Base-by-base conservation (phyloP, 2,113 vertebrate species). In the Corythaeola cristata region DNA sequence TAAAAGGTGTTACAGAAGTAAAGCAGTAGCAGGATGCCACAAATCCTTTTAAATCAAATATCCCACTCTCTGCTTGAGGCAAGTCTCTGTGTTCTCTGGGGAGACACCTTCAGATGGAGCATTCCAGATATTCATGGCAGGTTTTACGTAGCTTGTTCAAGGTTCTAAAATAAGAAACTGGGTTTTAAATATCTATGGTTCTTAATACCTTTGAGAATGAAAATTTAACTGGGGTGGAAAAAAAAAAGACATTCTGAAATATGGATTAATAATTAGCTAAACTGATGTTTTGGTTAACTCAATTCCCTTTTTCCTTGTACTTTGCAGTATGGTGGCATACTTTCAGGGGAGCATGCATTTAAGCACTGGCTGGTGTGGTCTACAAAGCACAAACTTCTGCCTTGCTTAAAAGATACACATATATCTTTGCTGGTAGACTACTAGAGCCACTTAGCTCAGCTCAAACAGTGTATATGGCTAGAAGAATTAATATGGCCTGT, bases 1-100 rank as follows among this genome's bases (percentile, higher is more conserved):
- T 71, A 37, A 77, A 86, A 94, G 86, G 75, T 94, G 80, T 71
- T 89, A 53, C 7, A 76, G 64, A 96, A 89, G 85, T 26, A 92
- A 90, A 92, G 79, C 86, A 88, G 68, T 55, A 77, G 76, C 72
- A 80, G 63, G 78, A 80, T 88, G 41, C 58, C 83, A 86, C 82
- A 73, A 83, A 72, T 68, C 81, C 71, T 85, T 85, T 80, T 39
- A 85, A 72, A 85, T 66, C 32, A 71, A 90, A 66, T 59, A 59
- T 10, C 7, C 32, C 4, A 39, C 35, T 76, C 53, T 53, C 85
- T 88, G 58, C 82, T 85, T 30, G 27, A 83, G 83, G 85, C 92
- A 90, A 92, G 5, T 32, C 50, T 91, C 69, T 80, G 45, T 49
- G 50, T 49, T 80, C 28, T 90, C 80, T 52, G 55, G 55, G 21